Percentiles rank a stretch among this genome's conserved stretches.
Evolutionary conservation across 23 tunicate species (phyloP).

Genomic region (Botrylloides violaceus): DNA sequence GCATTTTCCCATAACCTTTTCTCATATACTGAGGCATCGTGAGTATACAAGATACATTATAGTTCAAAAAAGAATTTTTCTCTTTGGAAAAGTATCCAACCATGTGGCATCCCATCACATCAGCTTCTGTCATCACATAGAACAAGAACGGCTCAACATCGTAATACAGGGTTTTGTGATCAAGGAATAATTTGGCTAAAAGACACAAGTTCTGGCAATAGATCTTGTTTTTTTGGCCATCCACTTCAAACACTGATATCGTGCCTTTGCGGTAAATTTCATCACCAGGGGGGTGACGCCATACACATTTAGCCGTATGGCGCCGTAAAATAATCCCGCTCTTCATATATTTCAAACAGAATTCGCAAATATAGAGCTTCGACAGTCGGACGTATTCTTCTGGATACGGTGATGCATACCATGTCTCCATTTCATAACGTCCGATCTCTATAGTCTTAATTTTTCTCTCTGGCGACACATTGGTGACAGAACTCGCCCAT

Average conservation of each 20-base stretch:
- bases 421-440: conserved; percentile 79
- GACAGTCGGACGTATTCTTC: conserved; percentile 71
- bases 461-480: conserved; percentile 9
- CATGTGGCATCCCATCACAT: conserved; percentile 80
- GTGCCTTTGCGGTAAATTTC: conserved; percentile 91
- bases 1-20: conserved; percentile 95
- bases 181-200: conserved; percentile 90
- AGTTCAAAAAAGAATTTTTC: conserved; percentile 83
- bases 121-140: conserved; percentile 94
- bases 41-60: conserved; percentile 94
- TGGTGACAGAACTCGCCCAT: not conserved
- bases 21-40: conserved; percentile 93
- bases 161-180: conserved; percentile 85
- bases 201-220: conserved; percentile 96
- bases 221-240: conserved; percentile 88
- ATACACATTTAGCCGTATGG: conserved; percentile 90
- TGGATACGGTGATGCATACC: conserved; percentile 93
- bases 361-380: conserved; percentile 89
- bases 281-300: conserved; percentile 93
- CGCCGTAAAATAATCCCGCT: conserved; percentile 76
- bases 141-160: conserved; percentile 95
- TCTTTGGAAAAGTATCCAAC: conserved; percentile 98
- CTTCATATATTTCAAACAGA: conserved; percentile 86
- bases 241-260: conserved; percentile 90
- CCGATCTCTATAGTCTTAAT: conserved; percentile 82